Conservation (phyloP, 2,888 invertebrate genomes). For the Machimus atricapillus region DNA sequence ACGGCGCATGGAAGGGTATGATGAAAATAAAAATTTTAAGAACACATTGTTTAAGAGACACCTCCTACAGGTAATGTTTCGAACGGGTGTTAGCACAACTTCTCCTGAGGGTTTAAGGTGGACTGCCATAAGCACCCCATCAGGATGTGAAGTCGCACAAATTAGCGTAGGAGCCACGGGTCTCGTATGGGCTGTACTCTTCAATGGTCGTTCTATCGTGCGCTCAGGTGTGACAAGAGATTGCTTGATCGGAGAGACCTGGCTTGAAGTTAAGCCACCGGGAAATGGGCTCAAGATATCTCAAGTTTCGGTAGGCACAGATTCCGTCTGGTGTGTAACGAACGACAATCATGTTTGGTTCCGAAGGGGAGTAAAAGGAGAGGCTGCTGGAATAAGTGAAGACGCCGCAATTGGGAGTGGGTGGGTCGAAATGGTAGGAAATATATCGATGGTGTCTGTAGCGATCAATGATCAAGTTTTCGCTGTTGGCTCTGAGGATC, state of each 20-base stretch:
- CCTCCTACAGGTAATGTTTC: conserved; percentile 76
- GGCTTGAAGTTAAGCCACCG: conserved; percentile 83
- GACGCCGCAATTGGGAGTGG: conserved; percentile 80
- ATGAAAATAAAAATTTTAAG: background rate
- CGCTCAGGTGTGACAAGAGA: conserved; percentile 85
- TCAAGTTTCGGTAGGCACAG: conserved; percentile 82
- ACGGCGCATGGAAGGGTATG: conserved; percentile 87
- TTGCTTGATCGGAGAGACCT: conserved; percentile 68
- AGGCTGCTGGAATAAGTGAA: conserved; percentile 75
- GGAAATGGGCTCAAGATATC: conserved; percentile 73
- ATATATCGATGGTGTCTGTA: conserved; percentile 83
- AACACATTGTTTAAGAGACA: background rate
- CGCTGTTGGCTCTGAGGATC: conserved; percentile 83
- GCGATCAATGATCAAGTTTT: conserved; percentile 89
- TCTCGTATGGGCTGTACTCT: conserved; percentile 84
- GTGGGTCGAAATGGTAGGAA: conserved; percentile 90
- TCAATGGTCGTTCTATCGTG: conserved; percentile 83
- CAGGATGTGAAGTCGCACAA: conserved; percentile 83
- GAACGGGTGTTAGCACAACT: conserved; percentile 78
- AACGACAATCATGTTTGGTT: conserved; percentile 88
- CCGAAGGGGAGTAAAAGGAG: conserved; percentile 75
- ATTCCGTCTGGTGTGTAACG: conserved; percentile 79
- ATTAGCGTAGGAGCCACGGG: conserved; percentile 87
- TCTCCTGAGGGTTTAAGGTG: conserved; percentile 90
- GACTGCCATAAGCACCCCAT: conserved; percentile 78